These are phyloP conservation scores for Ariolimax columbianus DNA, from an alignment of 2,888 invertebrate genomes.

Conservation along the genomic window DNA sequence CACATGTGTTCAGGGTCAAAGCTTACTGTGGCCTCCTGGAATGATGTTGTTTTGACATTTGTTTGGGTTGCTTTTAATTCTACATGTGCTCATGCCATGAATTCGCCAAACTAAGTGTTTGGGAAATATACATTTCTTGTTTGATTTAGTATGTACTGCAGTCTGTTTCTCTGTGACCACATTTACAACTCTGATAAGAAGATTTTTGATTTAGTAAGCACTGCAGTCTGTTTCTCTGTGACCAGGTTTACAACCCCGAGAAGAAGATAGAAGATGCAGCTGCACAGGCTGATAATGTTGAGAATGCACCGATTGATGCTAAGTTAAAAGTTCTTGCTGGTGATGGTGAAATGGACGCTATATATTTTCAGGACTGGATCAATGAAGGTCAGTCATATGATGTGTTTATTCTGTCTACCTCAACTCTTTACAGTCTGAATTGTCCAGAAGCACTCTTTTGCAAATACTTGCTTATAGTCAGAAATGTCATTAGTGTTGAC, in stretches of 20 bases:
- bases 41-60: too few relatives aligned
- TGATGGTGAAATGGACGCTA: background rate
- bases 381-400: slow-evolving; percentile 23
- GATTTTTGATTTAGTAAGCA: background rate
- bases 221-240: background rate
- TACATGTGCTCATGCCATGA: too few relatives aligned
- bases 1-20: too few relatives aligned
- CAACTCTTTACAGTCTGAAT: too few relatives aligned
- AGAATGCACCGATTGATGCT: background rate
- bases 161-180: background rate
- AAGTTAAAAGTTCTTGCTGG: background rate
- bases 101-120: too few relatives aligned
- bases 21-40: too few relatives aligned
- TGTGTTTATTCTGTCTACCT: too few relatives aligned
- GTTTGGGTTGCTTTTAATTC: too few relatives aligned
- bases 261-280: background rate
- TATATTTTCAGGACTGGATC: slow-evolving; percentile 34
- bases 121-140: too few relatives aligned
- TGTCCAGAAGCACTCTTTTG: too few relatives aligned
- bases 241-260: slow-evolving; percentile 10
- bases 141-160: background rate
- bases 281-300: background rate
- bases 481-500: too few relatives aligned
- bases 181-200: background rate
- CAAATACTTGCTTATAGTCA: too few relatives aligned